Conservation (phyloP, 2,797 vertebrate species). For the Oreonectes daqikongensis region DNA sequence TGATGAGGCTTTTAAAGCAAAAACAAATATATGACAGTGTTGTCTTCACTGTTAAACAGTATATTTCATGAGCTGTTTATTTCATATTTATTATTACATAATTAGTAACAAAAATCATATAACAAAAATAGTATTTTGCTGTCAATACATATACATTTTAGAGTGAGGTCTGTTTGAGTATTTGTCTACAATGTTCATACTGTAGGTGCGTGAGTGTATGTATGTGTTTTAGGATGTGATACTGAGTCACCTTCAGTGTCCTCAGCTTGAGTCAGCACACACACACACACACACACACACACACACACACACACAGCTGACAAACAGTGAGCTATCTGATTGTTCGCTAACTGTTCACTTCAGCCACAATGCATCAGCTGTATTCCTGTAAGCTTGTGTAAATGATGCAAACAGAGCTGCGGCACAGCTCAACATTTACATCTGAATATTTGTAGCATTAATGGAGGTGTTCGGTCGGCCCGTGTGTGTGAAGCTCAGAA, state of each 20-base stretch:
- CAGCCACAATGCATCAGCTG: conserved; percentile 54
- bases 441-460: conserved; percentile 70
- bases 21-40: no score
- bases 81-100: background rate
- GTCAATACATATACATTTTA: no score
- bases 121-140: no score
- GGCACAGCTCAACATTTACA: conserved; percentile 2
- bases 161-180: no score
- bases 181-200: no score
- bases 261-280: conserved; percentile 35
- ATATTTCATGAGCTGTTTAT: background rate
- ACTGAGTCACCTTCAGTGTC: conserved; percentile 35
- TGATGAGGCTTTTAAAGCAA: no score
- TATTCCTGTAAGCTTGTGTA: conserved; percentile 68
- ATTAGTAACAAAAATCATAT: background rate
- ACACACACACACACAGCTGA: no score
- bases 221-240: no score
- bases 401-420: conserved; percentile 34
- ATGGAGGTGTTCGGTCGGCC: conserved; percentile 60
- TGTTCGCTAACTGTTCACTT: conserved; percentile 67
- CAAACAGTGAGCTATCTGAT: background rate
- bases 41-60: no score
- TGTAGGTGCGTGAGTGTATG: conserved; percentile 21
- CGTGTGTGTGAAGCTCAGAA: background rate
- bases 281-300: no score